Evolutionary conservation across 2,888 invertebrate genomes (phyloP).

Genomic region (Tupiocoris notatus): DNA sequence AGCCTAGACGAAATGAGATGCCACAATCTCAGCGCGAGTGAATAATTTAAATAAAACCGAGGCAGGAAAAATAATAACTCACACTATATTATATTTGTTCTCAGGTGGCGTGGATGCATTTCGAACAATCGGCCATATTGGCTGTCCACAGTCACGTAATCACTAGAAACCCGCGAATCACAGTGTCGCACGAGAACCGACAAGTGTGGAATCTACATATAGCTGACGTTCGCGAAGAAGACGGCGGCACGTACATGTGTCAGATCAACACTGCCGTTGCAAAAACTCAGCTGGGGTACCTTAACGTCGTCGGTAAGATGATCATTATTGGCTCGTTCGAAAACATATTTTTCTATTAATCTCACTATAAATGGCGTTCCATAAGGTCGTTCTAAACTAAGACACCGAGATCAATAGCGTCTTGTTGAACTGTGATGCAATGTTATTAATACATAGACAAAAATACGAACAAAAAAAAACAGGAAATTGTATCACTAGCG

Average conservation of each 20-base stretch:
- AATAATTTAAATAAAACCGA: neutral
- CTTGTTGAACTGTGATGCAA: no score
- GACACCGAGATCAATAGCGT: no score
- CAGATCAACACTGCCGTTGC: slow-evolving; percentile 91
- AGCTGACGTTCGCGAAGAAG: slow-evolving; percentile 85
- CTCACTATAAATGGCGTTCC: no score
- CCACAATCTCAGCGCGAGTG: no score
- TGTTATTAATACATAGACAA: no score
- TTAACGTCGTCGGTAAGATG: slow-evolving; percentile 84
- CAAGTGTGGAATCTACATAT: slow-evolving; percentile 92
- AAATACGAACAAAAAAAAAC: no score
- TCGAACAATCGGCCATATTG: slow-evolving; percentile 88
- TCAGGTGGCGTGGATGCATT: slow-evolving; percentile 96
- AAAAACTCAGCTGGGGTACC: slow-evolving; percentile 87
- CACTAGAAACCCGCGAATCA: slow-evolving; percentile 86
- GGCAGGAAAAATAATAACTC: neutral
- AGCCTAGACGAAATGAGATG: no score
- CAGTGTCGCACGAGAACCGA: slow-evolving; percentile 88
- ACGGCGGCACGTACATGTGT: slow-evolving; percentile 90
- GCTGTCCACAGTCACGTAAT: slow-evolving; percentile 94
- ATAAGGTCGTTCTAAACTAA: no score
- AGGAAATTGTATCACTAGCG: no score
- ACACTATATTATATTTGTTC: neutral
- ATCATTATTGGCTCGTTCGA: no score
- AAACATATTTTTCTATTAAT: no score